Evolutionary conservation across 1,140 invertebrate genomes (phyloP), one percentile per base, ranked within the genome.

Genomic region (Chrysoperla carnea): DNA sequence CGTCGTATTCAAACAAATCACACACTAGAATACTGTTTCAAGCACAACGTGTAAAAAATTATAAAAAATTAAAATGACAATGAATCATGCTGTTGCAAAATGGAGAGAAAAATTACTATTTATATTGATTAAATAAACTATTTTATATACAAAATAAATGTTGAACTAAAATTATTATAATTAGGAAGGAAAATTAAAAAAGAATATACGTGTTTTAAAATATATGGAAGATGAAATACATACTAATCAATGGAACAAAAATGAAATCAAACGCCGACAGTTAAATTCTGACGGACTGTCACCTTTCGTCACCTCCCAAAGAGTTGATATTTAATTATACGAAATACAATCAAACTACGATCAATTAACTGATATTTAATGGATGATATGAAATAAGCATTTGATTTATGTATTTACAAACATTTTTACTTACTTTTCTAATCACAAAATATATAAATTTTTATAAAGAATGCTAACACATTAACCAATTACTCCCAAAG

Each of bases 401-500:
- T 29, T 38, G 14, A 11, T 17, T 33, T 31, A 27, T 36, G 14
- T 33, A 37, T 33, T 9, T 31, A 9, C 8, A 35, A 14, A 33
- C 31, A 33, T 23, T 23, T 23, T 12, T 62, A 75, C 70, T 70
- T 70, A 75, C 73, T 63, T 73, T 72, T 68, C 58, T 62, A 54
- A 59, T 56, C 66, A 67, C 62, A 70, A 75, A 68, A 69, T 62
- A 68, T 68, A 63, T 60, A 66, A 66, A 68, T 70, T 69, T 63
- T 63, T 65, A 67, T 23, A 67, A 71, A 68, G 66, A 73, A 74
- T 68, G 65, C 68, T 65, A 72, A 67, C 69, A 73, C 70, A 76
- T 72, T 70, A 73, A 71, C 72, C 67, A 68, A 73, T 65, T 63
- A 66, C 69, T 73, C 73, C 69, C 60, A 67, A 70, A 74, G 69